Base-by-base conservation (phyloP, 2,797 vertebrate species). In the Apodemus agrarius region DNA sequence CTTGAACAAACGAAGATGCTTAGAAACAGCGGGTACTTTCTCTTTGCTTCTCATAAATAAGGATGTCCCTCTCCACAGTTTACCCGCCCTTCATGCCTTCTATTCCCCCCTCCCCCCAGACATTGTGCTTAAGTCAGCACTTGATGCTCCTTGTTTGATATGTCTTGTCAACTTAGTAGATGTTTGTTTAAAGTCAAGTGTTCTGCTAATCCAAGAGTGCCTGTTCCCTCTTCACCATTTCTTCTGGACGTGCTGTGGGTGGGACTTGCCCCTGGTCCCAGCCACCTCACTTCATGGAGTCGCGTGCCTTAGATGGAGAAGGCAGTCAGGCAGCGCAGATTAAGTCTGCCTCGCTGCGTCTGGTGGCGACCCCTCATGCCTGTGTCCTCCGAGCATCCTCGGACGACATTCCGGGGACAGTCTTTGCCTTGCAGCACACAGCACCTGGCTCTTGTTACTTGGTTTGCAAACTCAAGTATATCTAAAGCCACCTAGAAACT, bases 311-410 rank as follows among this genome's bases (percentile, higher is more conserved):
- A 83, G n/a, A 92, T 11, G 0, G 4, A 37, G 40, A 37, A 90
- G 59, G 40, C 7, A 17, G 34, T 13, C 22, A 59, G 46, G 26
- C 6, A 81, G 57, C 2, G 34, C 57, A 37, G 0, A 0, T 29
- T 83, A n/a, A 19, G 6, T 40, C 12, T 26, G 34, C n/a, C 19
- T 84, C 19, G 2, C 78, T 79, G 34, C 57, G 24, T 81, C 40
- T n/a, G 37, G 21, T 2, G 52, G 26, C 2, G 34, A 26, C 21
- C 37, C 10, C 16, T 75, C 19, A 74, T 3, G 17, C 14, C 16
- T 5, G 37, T 65, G 83, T 79, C 57, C 57, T 81, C 46, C 80
- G 67, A 61, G 37, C 6, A 61, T 67, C 52, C 72, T 49, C 49
- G 92, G 76, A 67, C 34, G 52, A 10, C 10, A 43, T 43, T 63